phyloP scores from a whole-genome alignment of 2,797 vertebrate genomes.

The Sebastes paucispinis region DNA sequence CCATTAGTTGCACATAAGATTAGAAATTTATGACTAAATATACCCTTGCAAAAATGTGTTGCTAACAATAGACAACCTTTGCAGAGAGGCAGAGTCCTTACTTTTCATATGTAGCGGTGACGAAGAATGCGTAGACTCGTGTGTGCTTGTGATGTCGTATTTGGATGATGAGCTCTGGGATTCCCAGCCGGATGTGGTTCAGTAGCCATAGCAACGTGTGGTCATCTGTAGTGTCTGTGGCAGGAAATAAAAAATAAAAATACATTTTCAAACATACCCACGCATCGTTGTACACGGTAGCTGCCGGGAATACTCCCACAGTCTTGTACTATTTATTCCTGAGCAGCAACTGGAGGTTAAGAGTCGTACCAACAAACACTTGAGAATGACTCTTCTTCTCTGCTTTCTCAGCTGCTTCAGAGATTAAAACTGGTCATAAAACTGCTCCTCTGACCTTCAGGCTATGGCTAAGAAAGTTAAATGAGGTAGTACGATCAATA shows the following conservation, averaged over 20 bases:
- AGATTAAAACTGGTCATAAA: background rate
- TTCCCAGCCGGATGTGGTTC: conserved; percentile 96
- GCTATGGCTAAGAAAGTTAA: background rate
- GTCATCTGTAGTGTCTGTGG: conserved; percentile 92
- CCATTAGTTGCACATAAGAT: background rate
- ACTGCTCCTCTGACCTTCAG: background rate
- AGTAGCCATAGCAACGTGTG: conserved; percentile 98
- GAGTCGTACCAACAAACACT: conserved; percentile 36
- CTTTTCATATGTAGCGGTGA: conserved; percentile 98
- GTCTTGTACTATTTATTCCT: conserved; percentile 37
- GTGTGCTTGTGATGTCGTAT: conserved; percentile 97
- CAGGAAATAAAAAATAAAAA: conserved; percentile 53
- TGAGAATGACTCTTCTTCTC: conserved; percentile 1
- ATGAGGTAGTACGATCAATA: background rate
- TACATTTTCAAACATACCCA: conserved; percentile 42
- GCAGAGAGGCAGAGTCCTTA: conserved; percentile 38
- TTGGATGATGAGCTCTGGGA: conserved; percentile 97
- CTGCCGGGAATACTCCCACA: conserved; percentile 31
- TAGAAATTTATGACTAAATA: background rate
- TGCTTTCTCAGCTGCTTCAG: background rate
- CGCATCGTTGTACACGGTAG: conserved; percentile 21
- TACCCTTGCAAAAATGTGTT: background rate
- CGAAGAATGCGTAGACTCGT: conserved; percentile 92
- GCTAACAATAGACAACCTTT: background rate
- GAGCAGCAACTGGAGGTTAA: conserved; percentile 49